Base-by-base conservation (phyloP, 1,140 invertebrate species). In the Magallana gigas region DNA sequence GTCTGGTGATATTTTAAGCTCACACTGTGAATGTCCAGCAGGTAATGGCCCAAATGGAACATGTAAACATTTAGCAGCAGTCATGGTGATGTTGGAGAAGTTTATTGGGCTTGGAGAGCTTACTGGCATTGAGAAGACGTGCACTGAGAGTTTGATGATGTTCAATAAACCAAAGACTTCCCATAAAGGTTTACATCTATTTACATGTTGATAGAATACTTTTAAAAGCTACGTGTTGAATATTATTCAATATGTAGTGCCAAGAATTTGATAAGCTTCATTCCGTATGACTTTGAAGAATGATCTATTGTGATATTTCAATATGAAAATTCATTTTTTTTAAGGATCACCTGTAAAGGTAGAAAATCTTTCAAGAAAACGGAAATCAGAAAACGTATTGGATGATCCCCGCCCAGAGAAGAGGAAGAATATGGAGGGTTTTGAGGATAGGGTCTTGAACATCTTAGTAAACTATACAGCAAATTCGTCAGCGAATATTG, bases 21-120 rank as follows among this genome's bases (percentile, higher is more conserved):
- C 62, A 5, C 57, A 87, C 68, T 87, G 86, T 84, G 88, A 89
- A 82, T 89, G 86, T 57, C 88, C 83, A 11, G 83, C 83, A 57
- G 88, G 88, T 14, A 87, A 84, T 60, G 85, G 88, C 8, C 82
- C 89, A 29, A 64, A 87, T 83, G 85, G 87, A 6, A 90, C 87
- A 12, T 90, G 89, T 59, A 90, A 90, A 36, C 89, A 90, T 62
- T 16, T 90, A 9, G 87, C 87, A 14, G 60, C 87, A 23, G 60
- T 88, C 6, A 12, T 90, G 80, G 1, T 90, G 23, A 87, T 90
- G 68, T 11, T 90, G 57, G 88, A 60, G 62, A 48, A 84, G 36
- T 87, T 89, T 62, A 81, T 23, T 36, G n/a, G 14, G 11, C 64
- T 56, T 71, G 88, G 85, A 8, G n/a, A 64, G 12, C 23, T 36